A percentile compares a stretch with the other conserved stretches of the same genome.
phyloP scores from a whole-genome alignment of 1,140 invertebrate genomes.

The Drosophila serrata region DNA sequence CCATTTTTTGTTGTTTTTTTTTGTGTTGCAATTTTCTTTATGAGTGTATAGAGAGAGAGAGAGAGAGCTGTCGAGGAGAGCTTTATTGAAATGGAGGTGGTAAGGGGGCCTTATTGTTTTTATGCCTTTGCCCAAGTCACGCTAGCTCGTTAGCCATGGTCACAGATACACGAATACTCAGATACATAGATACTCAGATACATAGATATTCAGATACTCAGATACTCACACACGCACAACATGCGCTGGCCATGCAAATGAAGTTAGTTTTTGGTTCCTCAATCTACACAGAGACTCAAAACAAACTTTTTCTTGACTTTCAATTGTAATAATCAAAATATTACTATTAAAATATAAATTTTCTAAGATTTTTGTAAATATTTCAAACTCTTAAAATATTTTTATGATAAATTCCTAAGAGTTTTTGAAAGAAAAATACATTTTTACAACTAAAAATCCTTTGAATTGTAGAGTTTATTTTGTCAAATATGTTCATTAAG shows the following conservation, averaged over 20 bases:
- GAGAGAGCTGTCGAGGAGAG: slow-evolving; percentile 53
- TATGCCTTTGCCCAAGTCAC: slow-evolving; percentile 64
- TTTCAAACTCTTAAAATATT: neutral
- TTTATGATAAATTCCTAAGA: neutral
- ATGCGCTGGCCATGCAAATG: slow-evolving; percentile 67
- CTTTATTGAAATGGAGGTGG: slow-evolving; percentile 69
- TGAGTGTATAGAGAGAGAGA: slow-evolving; percentile 27
- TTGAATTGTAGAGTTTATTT: too few species aligned
- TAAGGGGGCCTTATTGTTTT: slow-evolving; percentile 56
- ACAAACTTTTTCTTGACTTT: neutral
- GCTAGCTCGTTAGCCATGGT: slow-evolving; percentile 68
- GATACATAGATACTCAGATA: slow-evolving; percentile 4
- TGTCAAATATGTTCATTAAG: neutral
- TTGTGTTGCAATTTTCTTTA: slow-evolving; percentile 52
- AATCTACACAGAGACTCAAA: neutral
- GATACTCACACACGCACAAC: slow-evolving; percentile 44
- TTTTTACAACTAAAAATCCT: too few species aligned
- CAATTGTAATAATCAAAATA: too few species aligned
- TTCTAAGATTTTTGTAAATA: neutral
- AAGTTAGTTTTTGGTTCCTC: slow-evolving; percentile 77
- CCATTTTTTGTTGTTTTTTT: neutral
- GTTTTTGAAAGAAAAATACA: neutral
- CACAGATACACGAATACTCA: slow-evolving; percentile 20
- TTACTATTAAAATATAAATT: neutral
- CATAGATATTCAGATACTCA: slow-evolving; percentile 15